Evolutionary conservation across 2,888 invertebrate genomes (phyloP).

Genomic region (Emesis russula): DNA sequence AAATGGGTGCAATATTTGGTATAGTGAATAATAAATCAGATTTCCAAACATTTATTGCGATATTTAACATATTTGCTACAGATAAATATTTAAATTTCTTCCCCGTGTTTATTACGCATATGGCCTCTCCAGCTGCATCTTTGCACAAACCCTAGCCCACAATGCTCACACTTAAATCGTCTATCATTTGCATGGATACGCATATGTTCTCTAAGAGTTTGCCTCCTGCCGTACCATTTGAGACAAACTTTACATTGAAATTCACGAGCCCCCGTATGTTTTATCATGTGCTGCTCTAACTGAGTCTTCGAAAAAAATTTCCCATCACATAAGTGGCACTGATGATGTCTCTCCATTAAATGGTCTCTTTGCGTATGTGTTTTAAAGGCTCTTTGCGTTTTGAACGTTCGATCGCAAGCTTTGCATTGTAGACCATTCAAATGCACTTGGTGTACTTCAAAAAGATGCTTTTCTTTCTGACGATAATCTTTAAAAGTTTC

Average conservation of each 20-base stretch:
- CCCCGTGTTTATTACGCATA: conserved; percentile 48
- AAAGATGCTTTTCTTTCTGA: conserved; percentile 83
- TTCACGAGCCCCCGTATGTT: conserved; percentile 90
- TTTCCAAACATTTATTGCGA: background rate
- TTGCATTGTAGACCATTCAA: conserved; percentile 75
- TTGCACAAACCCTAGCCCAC: conserved; percentile 87
- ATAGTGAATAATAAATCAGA: background rate
- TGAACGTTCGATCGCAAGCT: conserved; percentile 83
- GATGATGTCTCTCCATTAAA: conserved; percentile 80
- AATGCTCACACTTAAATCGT: conserved; percentile 85
- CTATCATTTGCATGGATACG: conserved; percentile 81
- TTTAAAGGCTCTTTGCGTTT: conserved; percentile 67
- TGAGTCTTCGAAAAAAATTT: conserved; percentile 91
- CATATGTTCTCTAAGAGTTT: conserved; percentile 85
- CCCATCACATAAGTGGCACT: conserved; percentile 88
- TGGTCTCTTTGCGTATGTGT: conserved; percentile 83
- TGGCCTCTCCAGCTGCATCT: conserved; percentile 88
- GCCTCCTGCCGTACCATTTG: conserved; percentile 87
- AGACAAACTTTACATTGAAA: conserved; percentile 91
- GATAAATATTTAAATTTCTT: background rate
- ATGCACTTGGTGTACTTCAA: conserved; percentile 74
- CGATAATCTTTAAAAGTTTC: conserved; percentile 83
- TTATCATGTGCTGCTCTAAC: conserved; percentile 91
- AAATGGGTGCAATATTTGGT: background rate
- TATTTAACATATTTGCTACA: background rate